A percentile compares a stretch with the other conserved stretches of the same genome.
Conservation (phyloP, 2,888 invertebrate species). For the Drosophila peninsularis region DNA sequence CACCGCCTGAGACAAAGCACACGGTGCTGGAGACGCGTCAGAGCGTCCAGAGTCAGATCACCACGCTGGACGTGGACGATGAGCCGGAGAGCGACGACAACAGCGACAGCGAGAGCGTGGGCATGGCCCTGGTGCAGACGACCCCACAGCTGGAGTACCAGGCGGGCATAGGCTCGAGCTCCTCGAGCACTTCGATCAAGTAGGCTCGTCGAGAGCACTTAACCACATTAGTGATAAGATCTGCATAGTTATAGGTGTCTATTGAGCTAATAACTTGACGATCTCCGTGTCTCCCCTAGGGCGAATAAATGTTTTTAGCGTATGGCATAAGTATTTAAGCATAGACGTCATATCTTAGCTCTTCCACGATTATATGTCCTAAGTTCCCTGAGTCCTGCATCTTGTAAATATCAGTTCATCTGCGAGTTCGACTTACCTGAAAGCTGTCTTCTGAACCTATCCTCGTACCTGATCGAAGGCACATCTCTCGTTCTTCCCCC, state of each 20-base stretch:
- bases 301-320: constrained; percentile 10
- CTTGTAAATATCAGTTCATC: constrained; percentile 53
- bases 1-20: constrained; percentile 48
- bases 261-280: constrained; percentile 13
- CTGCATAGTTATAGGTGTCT: constrained; percentile 16
- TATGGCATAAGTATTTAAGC: constrained; percentile 43
- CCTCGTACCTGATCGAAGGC: constrained; percentile 67
- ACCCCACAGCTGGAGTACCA: constrained; percentile 61
- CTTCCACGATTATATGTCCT: constrained; percentile 58
- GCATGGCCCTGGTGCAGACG: constrained; percentile 62
- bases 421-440: constrained; percentile 38
- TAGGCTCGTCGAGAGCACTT: constrained; percentile 41
- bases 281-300: constrained; percentile 2
- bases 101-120: constrained; percentile 51
- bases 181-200: constrained; percentile 72
- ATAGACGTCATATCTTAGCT: constrained; percentile 70
- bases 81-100: constrained; percentile 50
- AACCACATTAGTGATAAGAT: constrained; percentile 39
- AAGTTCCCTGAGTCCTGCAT: constrained; percentile 23
- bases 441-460: constrained; percentile 73
- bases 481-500: constrained; percentile 26
- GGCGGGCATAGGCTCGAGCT: constrained; percentile 55
- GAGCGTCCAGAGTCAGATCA: constrained; percentile 77
- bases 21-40: constrained; percentile 68
- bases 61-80: constrained; percentile 79